Percentiles rank a stretch among this genome's conserved stretches.
These are phyloP conservation scores for Gobio occitaniae DNA, from an alignment of 2,797 vertebrate genomes.

Conservation along the genomic window DNA sequence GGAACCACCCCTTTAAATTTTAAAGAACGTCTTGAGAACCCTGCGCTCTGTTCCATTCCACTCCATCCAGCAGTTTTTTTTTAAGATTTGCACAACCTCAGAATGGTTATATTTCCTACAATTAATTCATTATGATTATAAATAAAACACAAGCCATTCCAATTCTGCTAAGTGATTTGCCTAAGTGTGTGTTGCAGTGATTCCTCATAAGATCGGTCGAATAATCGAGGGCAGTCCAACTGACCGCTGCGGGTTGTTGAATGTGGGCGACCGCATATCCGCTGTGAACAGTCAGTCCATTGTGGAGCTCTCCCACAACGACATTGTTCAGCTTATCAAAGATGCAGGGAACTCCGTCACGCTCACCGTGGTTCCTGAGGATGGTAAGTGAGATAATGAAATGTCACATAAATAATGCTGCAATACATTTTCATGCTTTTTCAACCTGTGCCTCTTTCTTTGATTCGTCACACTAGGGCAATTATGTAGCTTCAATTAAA, in stretches of 20 bases:
- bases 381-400: constrained; percentile 79
- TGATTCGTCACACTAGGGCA: constrained; percentile 30
- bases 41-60: neutral
- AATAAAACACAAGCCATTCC: neutral
- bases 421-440: neutral
- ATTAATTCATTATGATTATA: constrained; percentile 1
- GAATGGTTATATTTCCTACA: neutral
- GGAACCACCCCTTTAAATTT: neutral
- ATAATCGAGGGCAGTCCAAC: constrained; percentile 96
- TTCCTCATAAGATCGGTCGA: constrained; percentile 99
- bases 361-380: constrained; percentile 92
- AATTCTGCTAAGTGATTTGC: constrained; percentile 48
- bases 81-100: neutral
- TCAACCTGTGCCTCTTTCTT: constrained; percentile 28
- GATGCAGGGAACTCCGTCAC: constrained; percentile 92
- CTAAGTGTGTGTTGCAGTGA: constrained; percentile 79
- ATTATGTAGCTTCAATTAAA: constrained; percentile 6
- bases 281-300: constrained; percentile 94
- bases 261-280: constrained; percentile 94
- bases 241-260: constrained; percentile 90
- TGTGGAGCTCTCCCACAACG: constrained; percentile 93
- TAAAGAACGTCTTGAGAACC: neutral
- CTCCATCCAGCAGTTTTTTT: neutral
- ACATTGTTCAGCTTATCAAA: constrained; percentile 97
- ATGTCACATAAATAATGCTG: constrained; percentile 3